Evolutionary conservation across 1,140 invertebrate genomes (phyloP), one percentile per base, ranked within the genome.

Genomic region (Leguminivora glycinivorella): DNA sequence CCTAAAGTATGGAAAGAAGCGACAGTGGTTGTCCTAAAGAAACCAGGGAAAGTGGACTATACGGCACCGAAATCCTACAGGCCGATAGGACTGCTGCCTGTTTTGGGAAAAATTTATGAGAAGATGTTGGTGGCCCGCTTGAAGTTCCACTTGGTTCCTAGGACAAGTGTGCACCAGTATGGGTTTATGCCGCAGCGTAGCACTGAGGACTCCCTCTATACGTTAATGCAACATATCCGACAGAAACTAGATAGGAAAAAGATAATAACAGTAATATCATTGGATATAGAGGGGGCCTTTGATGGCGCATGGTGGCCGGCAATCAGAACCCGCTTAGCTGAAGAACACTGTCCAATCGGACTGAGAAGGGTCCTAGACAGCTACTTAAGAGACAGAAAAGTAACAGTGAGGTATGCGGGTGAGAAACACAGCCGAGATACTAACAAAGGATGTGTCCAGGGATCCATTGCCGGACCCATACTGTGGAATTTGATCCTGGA

Each of bases 181-280:
- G 67, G 67, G n/a, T 68, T 68, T 25, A 47, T 47, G 24, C 67
- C 67, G n/a, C n/a, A n/a, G n/a, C n/a, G n/a, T n/a, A n/a, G n/a
- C n/a, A n/a, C n/a, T n/a, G n/a, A n/a, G n/a, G 29, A 67, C n/a
- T 5, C 63, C 26, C 63, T 67, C 7, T 67, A 67, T 38, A 31
- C 1, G 1, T 17, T 68, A 12, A 47, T 68, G 22, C 25, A 47
- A 22, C 14, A 68, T 1, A 22, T 68, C 0, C n/a, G 22, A 25
- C 1, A 10, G 5, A 47, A 47, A 47, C 7, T 68, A 17, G 56
- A 60, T 9, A 2, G 29, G 26, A 70, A 70, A 43, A 38, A 63
- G 14, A 10, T 70, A 5, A 19, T 63, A 17, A 22, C 34, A 7
- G 0, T 63, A 14, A 22, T 70, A 38, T 70, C 69, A 5, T 19